A percentile compares a stretch with the other conserved stretches of the same genome.
phyloP scores from a whole-genome alignment of 2,797 vertebrate genomes.

The Toxotes lorentzi region DNA sequence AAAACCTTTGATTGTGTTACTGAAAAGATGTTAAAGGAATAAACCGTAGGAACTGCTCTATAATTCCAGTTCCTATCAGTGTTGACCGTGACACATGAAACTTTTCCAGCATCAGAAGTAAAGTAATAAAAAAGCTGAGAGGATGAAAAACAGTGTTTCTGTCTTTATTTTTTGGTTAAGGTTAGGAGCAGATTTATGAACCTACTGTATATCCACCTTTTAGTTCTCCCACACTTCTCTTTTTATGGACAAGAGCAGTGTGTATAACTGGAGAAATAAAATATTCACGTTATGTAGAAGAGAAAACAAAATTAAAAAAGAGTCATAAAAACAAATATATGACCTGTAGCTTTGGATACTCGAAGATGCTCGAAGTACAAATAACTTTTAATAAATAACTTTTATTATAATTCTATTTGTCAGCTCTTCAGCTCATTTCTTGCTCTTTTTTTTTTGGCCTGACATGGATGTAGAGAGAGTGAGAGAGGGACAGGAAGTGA shows the following conservation, averaged over 20 bases:
- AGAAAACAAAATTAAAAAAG: too few species aligned
- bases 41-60: not conserved
- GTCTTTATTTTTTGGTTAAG: not conserved
- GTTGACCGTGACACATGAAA: not conserved
- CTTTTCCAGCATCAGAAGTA: not conserved
- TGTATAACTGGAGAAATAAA: too few species aligned
- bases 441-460: not conserved
- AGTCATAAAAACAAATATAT: too few species aligned
- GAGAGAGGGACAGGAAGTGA: slow-evolving; percentile 3
- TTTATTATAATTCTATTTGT: too few species aligned
- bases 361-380: too few species aligned
- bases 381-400: too few species aligned
- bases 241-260: too few species aligned
- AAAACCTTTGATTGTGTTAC: not conserved
- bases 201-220: too few species aligned
- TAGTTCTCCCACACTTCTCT: too few species aligned
- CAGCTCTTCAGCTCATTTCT: not conserved
- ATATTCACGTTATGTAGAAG: too few species aligned
- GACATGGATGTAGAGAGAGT: slow-evolving; percentile 9
- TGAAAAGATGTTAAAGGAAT: not conserved
- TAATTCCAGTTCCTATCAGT: not conserved
- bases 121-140: not conserved
- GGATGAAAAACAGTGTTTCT: not conserved
- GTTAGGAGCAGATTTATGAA: too few species aligned
- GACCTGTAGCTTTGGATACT: too few species aligned